Evolutionary conservation across 2,888 invertebrate species (phyloP), one percentile per base, ranked within the genome.

Genomic region (Malacosoma neustria): DNA sequence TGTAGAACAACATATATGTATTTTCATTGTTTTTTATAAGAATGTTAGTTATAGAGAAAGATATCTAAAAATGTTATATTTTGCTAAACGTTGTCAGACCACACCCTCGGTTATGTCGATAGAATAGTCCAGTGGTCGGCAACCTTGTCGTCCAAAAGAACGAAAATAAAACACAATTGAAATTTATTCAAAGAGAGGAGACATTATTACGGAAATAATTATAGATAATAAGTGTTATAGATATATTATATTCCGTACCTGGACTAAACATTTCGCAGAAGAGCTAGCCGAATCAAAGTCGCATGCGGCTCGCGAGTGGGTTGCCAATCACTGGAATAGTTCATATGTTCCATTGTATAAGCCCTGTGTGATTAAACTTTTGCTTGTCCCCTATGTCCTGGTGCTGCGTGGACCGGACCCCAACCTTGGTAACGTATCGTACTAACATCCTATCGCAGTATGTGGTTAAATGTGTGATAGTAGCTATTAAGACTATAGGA

Each of bases 401-500:
- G 61, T 62, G 82, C 74, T 69, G 75, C 76, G 69, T 62, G 22
- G 22, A 54, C 64, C 57, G 76, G 74, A 68, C 55, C 71, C 69
- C 57, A 58, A 46, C 60, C 62, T 33, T 50, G 81, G 81, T 82
- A 81, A 82, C 60, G 82, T 84, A 81, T 72, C 48, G 60, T 55
- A 72, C 72, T 79, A 75, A 80, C 69, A 63, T 50, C 44, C 57
- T 61, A 61, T 60, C 53, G 62, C 80, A 99, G 97, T 98, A 99
- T 91, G 99, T 99, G 89, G 99, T 99, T 77, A 98, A 99, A 91
- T 99, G 99, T 92, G 99, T 98, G 89, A 96, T 97, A 89, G 97
- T 97, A 88, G 97, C 97, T 71, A 95, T 98, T 88, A 96, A 96
- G 91, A 98, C 97, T 75, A 98, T 98, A 90, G 98, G 98, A 87